Evolutionary conservation across 2,113 vertebrate species (phyloP), one percentile per base, ranked within the genome.

Genomic region (Dendrocopos noguchii): DNA sequence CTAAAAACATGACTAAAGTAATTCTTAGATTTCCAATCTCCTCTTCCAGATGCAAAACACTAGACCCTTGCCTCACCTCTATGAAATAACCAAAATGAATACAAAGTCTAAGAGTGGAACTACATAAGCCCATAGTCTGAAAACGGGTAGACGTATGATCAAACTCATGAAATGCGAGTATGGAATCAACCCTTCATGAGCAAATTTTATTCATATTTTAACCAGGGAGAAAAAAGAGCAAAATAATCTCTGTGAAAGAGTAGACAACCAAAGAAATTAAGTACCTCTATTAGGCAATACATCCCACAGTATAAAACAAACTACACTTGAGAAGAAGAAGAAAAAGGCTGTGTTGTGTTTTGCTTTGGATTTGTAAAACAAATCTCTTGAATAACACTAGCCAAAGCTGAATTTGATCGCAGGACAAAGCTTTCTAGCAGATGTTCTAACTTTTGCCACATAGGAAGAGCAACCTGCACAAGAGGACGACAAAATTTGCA

Each of bases 321-420:
- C 57, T 4, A 36, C 19, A 77, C 3, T 25, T 44, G 3, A 80
- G 42, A 11, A 63, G 5, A 73, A 10, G 11, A 71, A 33, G 4
- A 61, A 73, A 10, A 8, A 74, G 31, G 3, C 2, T 3, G 5
- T 2, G 2, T 15, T 3, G 7, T 12, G 6, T 42, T 25, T 6
- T 19, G 16, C 14, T n/a, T 42, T 12, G 2, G 5, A 57, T 61
- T 66, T 78, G 2, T n/a, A n/a, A 50, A 85, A 44, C 4, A 44
- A 60, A 14, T 39, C 5, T 57, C 47, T 53, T 25, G 5, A 10
- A 34, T 68, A 81, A 53, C 3, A n/a, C 24, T 55, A 67, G 9
- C 10, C 19, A 92, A 50, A 66, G 4, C 3, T 60, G 18, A 50
- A 59, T 44, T 64, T 55, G n/a, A 70, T 5, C 7, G 0, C 6